phyloP scores from a whole-genome alignment of 2,797 vertebrate genomes.

The Xyrichtys novacula region DNA sequence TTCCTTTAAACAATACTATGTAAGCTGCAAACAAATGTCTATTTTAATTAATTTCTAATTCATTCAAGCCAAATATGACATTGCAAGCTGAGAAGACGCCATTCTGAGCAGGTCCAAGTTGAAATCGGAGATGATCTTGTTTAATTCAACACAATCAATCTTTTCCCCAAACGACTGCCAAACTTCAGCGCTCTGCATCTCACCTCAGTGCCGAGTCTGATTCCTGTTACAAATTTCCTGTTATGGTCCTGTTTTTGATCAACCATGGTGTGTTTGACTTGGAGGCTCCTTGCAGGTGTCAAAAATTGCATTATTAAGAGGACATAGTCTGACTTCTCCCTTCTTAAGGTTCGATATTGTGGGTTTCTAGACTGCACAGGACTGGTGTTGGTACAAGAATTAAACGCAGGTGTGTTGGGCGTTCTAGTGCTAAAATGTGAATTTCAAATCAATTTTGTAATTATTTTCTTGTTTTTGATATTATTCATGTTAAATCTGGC shows the following conservation, averaged over 20 bases:
- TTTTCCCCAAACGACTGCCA: constrained; percentile 58
- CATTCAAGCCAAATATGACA: constrained; percentile 25
- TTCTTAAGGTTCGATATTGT: background rate
- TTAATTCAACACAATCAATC: constrained; percentile 65
- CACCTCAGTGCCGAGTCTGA: constrained; percentile 48
- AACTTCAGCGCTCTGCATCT: constrained; percentile 46
- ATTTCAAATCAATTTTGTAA: background rate
- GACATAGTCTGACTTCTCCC: constrained; percentile 19
- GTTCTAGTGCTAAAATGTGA: no score
- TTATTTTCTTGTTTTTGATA: background rate
- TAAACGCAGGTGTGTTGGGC: background rate
- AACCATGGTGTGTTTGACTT: constrained; percentile 56
- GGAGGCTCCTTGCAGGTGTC: constrained; percentile 56
- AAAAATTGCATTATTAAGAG: constrained; percentile 34
- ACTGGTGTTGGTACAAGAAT: background rate
- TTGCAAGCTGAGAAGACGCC: constrained; percentile 18
- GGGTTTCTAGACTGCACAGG: constrained; percentile 1
- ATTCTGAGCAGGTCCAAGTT: constrained; percentile 28
- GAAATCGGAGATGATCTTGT: constrained; percentile 58
- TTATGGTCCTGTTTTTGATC: constrained; percentile 72
- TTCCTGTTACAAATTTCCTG: constrained; percentile 65
- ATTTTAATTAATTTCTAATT: constrained; percentile 25
- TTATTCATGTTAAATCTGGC: background rate
- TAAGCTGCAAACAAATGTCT: constrained; percentile 26
- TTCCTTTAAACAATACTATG: constrained; percentile 14